phyloP scores from a whole-genome alignment of 1,140 invertebrate genomes.

The Calycopis cecrops region DNA sequence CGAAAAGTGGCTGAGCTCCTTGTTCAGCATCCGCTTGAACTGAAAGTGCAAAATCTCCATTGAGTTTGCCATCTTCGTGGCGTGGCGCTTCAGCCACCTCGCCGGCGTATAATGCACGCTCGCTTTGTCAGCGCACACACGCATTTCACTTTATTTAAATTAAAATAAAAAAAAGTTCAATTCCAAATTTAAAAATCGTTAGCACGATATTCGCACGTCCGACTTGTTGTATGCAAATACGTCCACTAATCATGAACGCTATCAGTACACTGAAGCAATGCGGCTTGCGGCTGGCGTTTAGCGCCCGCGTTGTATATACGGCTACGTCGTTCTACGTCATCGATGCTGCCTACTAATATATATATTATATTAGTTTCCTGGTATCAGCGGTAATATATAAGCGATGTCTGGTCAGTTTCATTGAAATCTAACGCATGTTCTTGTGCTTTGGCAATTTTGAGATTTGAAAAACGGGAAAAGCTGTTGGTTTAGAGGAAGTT shows the following conservation, averaged over 20 bases:
- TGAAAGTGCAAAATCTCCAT: slow-evolving; percentile 78
- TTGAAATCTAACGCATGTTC: too few relatives aligned
- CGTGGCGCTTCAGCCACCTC: slow-evolving; percentile 54
- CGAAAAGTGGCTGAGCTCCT: slow-evolving; percentile 98
- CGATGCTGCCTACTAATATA: slow-evolving; percentile 32
- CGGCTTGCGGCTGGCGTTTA: slow-evolving; percentile 25
- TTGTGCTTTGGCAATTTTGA: too few relatives aligned
- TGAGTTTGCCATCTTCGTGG: slow-evolving; percentile 57
- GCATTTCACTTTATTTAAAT: slow-evolving; percentile 43
- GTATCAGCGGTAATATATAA: slow-evolving; percentile 25
- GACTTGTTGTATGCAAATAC: slow-evolving; percentile 17
- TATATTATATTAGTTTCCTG: slow-evolving; percentile 46
- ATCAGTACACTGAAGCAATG: slow-evolving; percentile 51
- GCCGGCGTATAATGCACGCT: slow-evolving; percentile 48
- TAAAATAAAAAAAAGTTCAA: slow-evolving; percentile 13
- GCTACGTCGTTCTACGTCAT: slow-evolving; percentile 28
- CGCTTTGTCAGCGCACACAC: slow-evolving; percentile 57
- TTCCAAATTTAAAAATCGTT: slow-evolving; percentile 2
- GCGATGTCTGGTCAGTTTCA: too few relatives aligned
- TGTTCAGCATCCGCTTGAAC: slow-evolving; percentile 99
- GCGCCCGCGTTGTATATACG: slow-evolving; percentile 9
- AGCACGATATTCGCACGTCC: slow-evolving; percentile 6
- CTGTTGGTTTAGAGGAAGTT: too few relatives aligned
- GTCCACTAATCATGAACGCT: slow-evolving; percentile 48
- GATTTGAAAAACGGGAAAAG: too few relatives aligned